Evolutionary conservation across 2,797 vertebrate species (phyloP).

Genomic region (Xerus rutilus): DNA sequence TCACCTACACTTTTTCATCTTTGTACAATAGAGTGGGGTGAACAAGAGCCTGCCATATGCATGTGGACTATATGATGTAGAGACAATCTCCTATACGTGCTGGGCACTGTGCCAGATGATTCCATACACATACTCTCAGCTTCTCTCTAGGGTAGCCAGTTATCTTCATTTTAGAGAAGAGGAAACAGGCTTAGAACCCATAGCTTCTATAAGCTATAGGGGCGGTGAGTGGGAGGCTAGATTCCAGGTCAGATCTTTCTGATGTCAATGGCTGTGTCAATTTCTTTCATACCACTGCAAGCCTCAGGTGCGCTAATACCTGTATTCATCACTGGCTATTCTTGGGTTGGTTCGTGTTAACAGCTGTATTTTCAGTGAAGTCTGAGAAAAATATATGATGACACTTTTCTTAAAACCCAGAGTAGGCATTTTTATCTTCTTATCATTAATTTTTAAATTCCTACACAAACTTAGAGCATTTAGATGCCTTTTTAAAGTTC

Average conservation of each 20-base stretch:
- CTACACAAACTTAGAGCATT: neutral
- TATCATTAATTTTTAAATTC: neutral
- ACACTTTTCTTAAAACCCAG: neutral
- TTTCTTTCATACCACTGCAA: neutral
- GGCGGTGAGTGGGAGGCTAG: neutral
- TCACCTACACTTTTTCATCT: neutral
- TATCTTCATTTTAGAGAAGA: neutral
- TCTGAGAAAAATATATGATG: neutral
- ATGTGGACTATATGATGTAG: neutral
- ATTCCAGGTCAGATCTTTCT: neutral
- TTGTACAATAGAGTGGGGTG: neutral
- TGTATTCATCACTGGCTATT: neutral
- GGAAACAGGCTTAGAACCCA: neutral
- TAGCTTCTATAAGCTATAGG: neutral
- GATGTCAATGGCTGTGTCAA: neutral
- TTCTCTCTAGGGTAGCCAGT: neutral
- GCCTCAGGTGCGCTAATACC: neutral
- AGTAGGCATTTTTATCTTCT: neutral
- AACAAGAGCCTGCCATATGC: neutral
- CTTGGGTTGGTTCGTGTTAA: neutral
- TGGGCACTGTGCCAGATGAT: neutral
- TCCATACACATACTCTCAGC: neutral
- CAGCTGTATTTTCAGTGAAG: neutral
- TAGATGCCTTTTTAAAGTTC: neutral
- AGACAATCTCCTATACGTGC: rapidly evolving